phyloP scores from a whole-genome alignment of 2,797 vertebrate genomes.

The Neosilurus hyrtlii region DNA sequence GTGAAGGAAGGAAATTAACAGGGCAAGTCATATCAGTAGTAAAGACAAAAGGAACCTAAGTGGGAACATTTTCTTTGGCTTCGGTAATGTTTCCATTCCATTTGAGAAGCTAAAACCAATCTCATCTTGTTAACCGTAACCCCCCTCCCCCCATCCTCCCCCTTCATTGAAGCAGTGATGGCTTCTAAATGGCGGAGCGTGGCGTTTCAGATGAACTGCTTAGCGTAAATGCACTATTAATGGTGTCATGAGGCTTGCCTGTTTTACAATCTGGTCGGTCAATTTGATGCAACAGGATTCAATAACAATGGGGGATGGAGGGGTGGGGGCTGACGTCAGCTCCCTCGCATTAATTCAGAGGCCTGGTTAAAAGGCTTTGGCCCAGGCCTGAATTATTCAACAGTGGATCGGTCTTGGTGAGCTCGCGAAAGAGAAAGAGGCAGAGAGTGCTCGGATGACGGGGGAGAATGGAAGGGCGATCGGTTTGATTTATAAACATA shows the following conservation, averaged over 20 bases:
- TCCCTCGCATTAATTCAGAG: constrained; percentile 49
- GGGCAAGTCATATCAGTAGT: background rate
- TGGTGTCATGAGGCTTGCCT: constrained; percentile 52
- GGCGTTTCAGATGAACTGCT: constrained; percentile 52
- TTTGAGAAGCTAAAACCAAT: constrained; percentile 54
- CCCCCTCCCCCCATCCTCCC: constrained; percentile 12
- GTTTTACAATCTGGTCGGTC: constrained; percentile 57
- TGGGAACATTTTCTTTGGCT: constrained; percentile 50
- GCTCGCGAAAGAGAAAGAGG: constrained; percentile 24
- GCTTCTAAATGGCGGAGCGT: constrained; percentile 51
- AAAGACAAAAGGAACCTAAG: constrained; percentile 31
- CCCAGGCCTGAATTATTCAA: constrained; percentile 59
- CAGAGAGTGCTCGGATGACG: constrained; percentile 17
- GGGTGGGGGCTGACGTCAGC: constrained; percentile 50
- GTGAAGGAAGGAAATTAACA: constrained; percentile 6
- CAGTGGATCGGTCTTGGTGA: constrained; percentile 42
- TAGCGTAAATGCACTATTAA: constrained; percentile 61
- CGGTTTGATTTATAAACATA: constrained; percentile 37
- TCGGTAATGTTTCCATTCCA: constrained; percentile 54
- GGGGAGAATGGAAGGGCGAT: background rate
- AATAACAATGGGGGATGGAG: constrained; percentile 50
- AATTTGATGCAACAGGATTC: constrained; percentile 61
- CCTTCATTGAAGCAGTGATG: constrained; percentile 51
- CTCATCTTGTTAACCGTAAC: constrained; percentile 52
- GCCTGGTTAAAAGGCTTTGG: constrained; percentile 61